Evolutionary conservation across 2,888 invertebrate species (phyloP), one percentile per base, ranked within the genome.

Genomic region (Apodemia hepburni): DNA sequence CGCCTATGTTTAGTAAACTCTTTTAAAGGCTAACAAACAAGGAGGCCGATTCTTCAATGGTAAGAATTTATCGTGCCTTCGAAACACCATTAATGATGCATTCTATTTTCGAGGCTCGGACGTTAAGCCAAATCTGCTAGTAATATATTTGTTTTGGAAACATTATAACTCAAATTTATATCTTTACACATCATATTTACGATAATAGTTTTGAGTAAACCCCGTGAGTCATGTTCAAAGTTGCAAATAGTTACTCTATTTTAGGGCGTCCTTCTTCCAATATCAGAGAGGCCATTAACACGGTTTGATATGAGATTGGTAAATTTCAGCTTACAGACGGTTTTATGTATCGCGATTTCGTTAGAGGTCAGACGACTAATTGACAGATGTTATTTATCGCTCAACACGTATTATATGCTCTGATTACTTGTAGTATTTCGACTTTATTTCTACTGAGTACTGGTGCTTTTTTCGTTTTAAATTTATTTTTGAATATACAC

Each of bases 191-290:
- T 59, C 11, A 59, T 42, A 77, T 76, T 75, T 75, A 73, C 73
- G 71, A 74, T 84, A 82, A 83, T 75, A 49, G 61, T 59, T 58
- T 57, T 64, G 59, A 49, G 63, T 58, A 66, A 65, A 60, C 64
- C 59, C 61, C 59, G 60, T 71, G 70, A 71, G 65, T 89, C 86
- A 87, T 75, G 70, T 72, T 87, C 75, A 70, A 71, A 69, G 77
- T 73, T 79, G 81, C 83, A 84, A 85, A 87, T 85, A 86, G 82
- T 74, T 75, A 66, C 70, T 77, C 82, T 90, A 89, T 89, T 87
- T 86, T 80, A 76, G 81, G 85, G 81, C 80, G 89, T 82, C 90
- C 90, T 90, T 90, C 87, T 75, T 85, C 84, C 81, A 76, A 76
- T 82, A 85, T 82, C 77, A 75, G 76, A 75, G 77, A 75, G 75